phyloP scores from a whole-genome alignment of 2,113 vertebrate genomes.

The Ivindomyrus marchei region DNA sequence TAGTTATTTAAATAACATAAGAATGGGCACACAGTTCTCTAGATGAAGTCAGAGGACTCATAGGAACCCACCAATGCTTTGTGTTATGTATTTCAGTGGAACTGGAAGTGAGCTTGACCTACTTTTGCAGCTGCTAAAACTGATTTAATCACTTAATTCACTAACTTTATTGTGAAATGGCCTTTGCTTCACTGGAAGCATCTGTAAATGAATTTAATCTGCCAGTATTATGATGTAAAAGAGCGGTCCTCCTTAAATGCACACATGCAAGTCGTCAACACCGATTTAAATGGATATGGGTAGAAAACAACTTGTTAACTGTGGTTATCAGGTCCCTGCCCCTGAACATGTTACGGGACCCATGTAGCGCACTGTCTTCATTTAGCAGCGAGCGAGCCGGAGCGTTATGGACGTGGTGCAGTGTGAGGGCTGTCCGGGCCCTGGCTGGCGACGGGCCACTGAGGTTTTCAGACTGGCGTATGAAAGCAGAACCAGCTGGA shows the following conservation, averaged over 20 bases:
- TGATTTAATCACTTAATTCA: neutral
- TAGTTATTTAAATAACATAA: neutral
- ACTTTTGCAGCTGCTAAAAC: neutral
- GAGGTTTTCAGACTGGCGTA: neutral
- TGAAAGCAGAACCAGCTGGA: conserved; percentile 8
- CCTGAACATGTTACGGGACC: neutral
- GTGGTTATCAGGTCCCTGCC: neutral
- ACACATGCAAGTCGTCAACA: neutral
- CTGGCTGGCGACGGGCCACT: neutral
- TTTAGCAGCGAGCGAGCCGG: neutral
- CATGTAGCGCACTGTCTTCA: neutral
- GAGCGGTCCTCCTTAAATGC: neutral
- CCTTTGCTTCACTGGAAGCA: neutral
- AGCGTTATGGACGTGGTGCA: neutral
- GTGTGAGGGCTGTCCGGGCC: neutral
- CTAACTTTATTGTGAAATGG: conserved; percentile 1
- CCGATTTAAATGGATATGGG: neutral
- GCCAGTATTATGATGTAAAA: neutral
- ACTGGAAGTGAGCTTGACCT: neutral
- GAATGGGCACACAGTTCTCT: neutral
- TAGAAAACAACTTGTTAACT: neutral
- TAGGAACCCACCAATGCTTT: neutral
- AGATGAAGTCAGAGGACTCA: neutral
- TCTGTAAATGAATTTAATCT: neutral
- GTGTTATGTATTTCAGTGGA: neutral